Conservation (phyloP, 2,888 invertebrate species). For the Gasteruption jaculator region DNA sequence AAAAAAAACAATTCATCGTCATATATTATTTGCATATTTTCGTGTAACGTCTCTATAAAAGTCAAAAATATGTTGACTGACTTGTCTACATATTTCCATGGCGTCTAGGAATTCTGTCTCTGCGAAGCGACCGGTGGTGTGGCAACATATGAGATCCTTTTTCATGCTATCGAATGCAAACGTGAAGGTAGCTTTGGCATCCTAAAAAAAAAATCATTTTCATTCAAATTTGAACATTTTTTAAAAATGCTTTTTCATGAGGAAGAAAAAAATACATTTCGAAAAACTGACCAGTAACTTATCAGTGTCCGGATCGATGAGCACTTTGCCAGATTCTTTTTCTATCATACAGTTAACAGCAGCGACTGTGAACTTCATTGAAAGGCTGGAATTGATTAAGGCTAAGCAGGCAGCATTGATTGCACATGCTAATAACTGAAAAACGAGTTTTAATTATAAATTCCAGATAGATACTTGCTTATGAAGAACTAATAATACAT, state of each 20-base stretch:
- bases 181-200: conserved; percentile 62
- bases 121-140: conserved; percentile 68
- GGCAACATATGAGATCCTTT: conserved; percentile 59
- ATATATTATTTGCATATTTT: conserved; percentile 53
- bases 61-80: conserved; percentile 65
- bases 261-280: conserved; percentile 6
- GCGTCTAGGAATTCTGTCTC: conserved; percentile 65
- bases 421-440: conserved; percentile 71
- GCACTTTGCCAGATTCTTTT: conserved; percentile 55
- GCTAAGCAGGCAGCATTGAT: conserved; percentile 82
- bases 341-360: conserved; percentile 73
- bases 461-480: too few relatives aligned
- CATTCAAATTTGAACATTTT: neutral
- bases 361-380: conserved; percentile 77
- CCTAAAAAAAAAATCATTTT: conserved; percentile 42
- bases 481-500: too few relatives aligned
- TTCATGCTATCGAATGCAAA: conserved; percentile 71
- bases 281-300: conserved; percentile 46
- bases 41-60: conserved; percentile 67
- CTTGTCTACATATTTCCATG: conserved; percentile 61
- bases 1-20: too few relatives aligned
- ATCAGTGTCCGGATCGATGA: conserved; percentile 61
- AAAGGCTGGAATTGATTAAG: conserved; percentile 76
- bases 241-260: too few relatives aligned
- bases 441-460: conserved; percentile 21